Conservation (phyloP, 30 jellyfish, hydroid and myxozoan genomes). For the Aurelia aurita complex sp. Pacific region DNA sequence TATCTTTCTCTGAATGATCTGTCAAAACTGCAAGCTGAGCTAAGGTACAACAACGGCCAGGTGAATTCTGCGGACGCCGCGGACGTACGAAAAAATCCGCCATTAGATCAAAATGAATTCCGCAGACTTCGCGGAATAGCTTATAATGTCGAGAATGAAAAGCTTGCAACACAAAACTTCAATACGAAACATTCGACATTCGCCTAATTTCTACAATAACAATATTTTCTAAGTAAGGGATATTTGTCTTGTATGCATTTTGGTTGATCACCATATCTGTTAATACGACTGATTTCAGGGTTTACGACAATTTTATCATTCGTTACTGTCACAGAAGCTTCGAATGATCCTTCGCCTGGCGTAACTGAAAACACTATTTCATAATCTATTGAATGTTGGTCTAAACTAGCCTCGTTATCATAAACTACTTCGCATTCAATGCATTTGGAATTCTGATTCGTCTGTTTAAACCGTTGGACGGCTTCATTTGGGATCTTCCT, state of each 20-base stretch:
- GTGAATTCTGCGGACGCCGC: too few relatives aligned
- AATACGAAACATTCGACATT: too few relatives aligned
- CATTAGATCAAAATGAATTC: too few relatives aligned
- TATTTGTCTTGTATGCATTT: constrained; percentile 51
- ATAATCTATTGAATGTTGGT: constrained; percentile 1
- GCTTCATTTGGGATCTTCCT: constrained; percentile 19
- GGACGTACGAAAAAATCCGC: too few relatives aligned
- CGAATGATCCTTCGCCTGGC: constrained; percentile 66
- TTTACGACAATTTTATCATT: constrained; percentile 15
- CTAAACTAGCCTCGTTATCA: constrained; percentile 1
- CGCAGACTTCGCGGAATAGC: too few relatives aligned
- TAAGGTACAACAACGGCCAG: too few relatives aligned
- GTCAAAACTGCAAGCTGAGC: too few relatives aligned
- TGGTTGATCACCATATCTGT: constrained; percentile 77
- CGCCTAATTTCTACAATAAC: constrained; percentile 46
- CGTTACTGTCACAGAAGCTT: constrained; percentile 40
- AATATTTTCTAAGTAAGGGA: constrained; percentile 68
- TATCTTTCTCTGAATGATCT: too few relatives aligned
- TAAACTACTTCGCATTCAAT: constrained; percentile 45
- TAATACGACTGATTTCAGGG: constrained; percentile 65
- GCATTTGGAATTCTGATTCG: constrained; percentile 41
- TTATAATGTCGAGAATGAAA: too few relatives aligned
- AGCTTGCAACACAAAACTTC: too few relatives aligned
- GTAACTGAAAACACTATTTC: constrained; percentile 56
- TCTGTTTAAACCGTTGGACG: constrained; percentile 40